These are phyloP conservation scores for Antechinus stuartii DNA, from an alignment of 2,113 vertebrate species.

Conservation along the genomic window DNA sequence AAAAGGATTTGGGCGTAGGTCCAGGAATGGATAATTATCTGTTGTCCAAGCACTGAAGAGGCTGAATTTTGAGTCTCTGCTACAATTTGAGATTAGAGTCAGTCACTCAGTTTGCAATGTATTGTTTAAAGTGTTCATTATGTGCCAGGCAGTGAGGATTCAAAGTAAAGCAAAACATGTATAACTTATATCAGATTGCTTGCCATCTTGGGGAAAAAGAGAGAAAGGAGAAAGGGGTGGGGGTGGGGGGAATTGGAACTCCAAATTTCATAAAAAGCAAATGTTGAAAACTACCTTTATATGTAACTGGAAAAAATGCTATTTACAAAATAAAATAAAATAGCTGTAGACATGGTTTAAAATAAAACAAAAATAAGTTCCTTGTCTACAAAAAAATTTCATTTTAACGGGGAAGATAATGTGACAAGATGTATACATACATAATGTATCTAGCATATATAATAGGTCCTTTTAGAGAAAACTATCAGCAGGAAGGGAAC, in stretches of 20 bases:
- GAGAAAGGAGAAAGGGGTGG: too few species aligned
- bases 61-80: neutral
- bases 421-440: neutral
- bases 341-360: too few species aligned
- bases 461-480: neutral
- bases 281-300: too few species aligned
- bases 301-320: too few species aligned
- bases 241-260: too few species aligned
- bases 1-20: neutral
- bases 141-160: neutral
- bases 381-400: neutral
- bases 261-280: too few species aligned
- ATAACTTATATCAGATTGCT: too few species aligned
- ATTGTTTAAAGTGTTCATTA: neutral
- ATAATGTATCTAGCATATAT: neutral
- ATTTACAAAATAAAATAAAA: too few species aligned
- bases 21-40: neutral
- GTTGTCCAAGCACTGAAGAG: neutral
- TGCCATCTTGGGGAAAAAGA: too few species aligned
- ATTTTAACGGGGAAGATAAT: neutral
- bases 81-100: neutral
- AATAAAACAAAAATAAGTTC: neutral
- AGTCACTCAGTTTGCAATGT: neutral
- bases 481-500: neutral
- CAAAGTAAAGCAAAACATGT: neutral